These are phyloP conservation scores for Lepilemur septentrionalis DNA, from an alignment of 2,797 vertebrate species.

Conservation along the genomic window DNA sequence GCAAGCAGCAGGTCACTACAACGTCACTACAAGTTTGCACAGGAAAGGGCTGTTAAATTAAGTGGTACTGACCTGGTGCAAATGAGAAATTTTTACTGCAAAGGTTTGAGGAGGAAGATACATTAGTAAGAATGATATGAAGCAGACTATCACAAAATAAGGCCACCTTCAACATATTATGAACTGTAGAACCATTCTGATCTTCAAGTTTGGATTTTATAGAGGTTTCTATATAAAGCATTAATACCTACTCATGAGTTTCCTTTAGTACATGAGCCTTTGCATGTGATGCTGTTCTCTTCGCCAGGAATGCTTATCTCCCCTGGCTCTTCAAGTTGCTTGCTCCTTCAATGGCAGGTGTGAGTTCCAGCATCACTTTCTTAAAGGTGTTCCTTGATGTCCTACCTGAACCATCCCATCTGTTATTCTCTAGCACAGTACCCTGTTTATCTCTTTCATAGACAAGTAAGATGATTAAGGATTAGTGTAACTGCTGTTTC, in stretches of 20 bases:
- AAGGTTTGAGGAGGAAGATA: slow-evolving; percentile 22
- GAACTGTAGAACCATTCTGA: slow-evolving; percentile 32
- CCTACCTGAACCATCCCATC: background rate
- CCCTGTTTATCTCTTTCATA: slow-evolving; percentile 45
- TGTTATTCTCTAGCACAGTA: slow-evolving; percentile 3
- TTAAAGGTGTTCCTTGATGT: background rate
- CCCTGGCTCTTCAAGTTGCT: background rate
- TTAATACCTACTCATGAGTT: background rate
- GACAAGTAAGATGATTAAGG: background rate
- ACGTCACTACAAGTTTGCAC: background rate
- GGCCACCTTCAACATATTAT: slow-evolving; percentile 47
- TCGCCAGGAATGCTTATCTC: background rate
- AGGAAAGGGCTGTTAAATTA: background rate
- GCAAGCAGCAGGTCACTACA: background rate
- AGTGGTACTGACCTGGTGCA: slow-evolving; percentile 1
- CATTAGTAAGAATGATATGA: slow-evolving; percentile 23
- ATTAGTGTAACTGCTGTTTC: background rate
- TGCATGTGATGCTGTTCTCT: background rate
- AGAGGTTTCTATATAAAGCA: slow-evolving; percentile 47
- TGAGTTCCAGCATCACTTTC: background rate
- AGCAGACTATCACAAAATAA: slow-evolving; percentile 53
- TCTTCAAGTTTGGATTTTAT: slow-evolving; percentile 7
- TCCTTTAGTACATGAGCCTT: slow-evolving; percentile 9
- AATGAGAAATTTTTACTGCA: background rate
- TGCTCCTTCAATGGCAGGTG: background rate